Evolutionary conservation across 1,140 invertebrate species (phyloP), one percentile per base, ranked within the genome.

Genomic region (Plectrocnemia conspersa): DNA sequence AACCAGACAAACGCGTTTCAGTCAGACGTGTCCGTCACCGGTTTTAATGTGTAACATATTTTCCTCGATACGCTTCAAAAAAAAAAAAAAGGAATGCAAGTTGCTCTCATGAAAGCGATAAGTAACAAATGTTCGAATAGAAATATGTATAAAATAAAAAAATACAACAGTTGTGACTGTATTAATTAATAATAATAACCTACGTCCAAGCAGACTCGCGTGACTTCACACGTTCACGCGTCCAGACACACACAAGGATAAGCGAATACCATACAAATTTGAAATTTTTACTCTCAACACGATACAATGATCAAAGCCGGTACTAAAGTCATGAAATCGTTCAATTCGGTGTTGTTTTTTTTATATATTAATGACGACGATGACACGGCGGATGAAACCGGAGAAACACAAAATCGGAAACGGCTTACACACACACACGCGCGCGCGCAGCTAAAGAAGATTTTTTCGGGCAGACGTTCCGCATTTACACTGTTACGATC

Each of bases 301-400:
- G 33, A 50, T 50, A 50, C 47, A 50, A 50, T 38, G 47, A 50
- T 50, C 47, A 50, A 50, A 50, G 47, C 47, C 47, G 18, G 47
- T 25, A 38, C 47, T 50, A 50, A 50, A 38, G 23, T 38, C 47
- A 18, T 36, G 21, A 33, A 38, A 3, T 25, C 32, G 40, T 50
- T 15, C 47, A 36, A 50, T 25, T 50, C 47, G 27, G 29, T 38
- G 29, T n/a, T n/a, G n/a, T n/a, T n/a, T n/a, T n/a, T n/a, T n/a
- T n/a, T n/a, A n/a, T 22, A 45, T 50, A 19, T 38, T n/a, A 50
- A 50, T 50, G 33, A 24, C 33, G 35, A 50, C 47, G 18, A 50
- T 38, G 40, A 19, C 25, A 38, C 27, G 40, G 7, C 11, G 47
- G 27, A 24, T 38, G 47, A 50, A 50, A 50, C 16, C 25, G 36